phyloP scores from a whole-genome alignment of 2,797 vertebrate species.

The Ceryle rudis region DNA sequence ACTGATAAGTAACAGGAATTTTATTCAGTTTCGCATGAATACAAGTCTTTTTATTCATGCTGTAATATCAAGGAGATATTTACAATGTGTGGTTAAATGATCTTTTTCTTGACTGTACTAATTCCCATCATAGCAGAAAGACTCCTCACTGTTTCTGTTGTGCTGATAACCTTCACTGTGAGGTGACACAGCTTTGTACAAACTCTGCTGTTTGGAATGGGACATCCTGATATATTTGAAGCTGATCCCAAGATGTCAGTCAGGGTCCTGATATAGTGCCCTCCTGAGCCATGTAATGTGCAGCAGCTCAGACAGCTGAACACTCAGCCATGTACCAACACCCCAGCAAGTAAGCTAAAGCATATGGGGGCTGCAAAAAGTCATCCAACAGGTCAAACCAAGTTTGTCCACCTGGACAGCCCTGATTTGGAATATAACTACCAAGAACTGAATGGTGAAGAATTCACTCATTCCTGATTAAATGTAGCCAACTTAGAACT shows the following conservation, averaged over 20 bases:
- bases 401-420: neutral
- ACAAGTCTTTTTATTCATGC: neutral
- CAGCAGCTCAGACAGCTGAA: neutral
- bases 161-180: neutral
- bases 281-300: neutral
- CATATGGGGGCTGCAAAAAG: fast-evolving
- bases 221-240: neutral
- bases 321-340: fast-evolving
- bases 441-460: neutral
- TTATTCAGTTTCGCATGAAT: neutral
- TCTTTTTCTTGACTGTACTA: neutral
- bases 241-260: neutral
- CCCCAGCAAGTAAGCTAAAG: neutral
- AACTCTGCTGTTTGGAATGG: neutral
- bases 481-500: neutral
- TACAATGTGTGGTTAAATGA: neutral
- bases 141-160: neutral
- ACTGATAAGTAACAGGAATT: neutral
- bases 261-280: neutral
- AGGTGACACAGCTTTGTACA: neutral
- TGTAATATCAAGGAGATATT: neutral
- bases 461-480: neutral
- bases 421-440: neutral
- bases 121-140: neutral
- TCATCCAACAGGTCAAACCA: neutral